Conservation (phyloP, 2,113 vertebrate genomes). For the Rallus limicola region DNA sequence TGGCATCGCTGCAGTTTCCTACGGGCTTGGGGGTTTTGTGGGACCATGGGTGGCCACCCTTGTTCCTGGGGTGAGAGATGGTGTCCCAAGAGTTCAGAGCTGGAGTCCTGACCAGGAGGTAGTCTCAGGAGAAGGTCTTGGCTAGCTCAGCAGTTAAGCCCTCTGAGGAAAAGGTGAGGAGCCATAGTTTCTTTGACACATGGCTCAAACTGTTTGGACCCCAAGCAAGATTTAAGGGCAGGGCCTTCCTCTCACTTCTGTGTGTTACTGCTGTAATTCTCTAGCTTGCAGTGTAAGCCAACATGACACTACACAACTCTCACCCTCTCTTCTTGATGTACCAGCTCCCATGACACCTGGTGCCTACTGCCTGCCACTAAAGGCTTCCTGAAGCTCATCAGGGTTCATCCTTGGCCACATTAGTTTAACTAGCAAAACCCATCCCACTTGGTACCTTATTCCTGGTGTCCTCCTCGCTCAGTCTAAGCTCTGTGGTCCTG, state of each 20-base stretch:
- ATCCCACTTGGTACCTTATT: not conserved
- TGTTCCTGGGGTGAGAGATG: not conserved
- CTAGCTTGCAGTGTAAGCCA: not conserved
- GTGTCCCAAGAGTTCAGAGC: not conserved
- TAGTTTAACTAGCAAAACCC: not conserved
- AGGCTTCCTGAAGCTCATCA: not conserved
- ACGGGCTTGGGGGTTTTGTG: not conserved
- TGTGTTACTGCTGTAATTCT: not conserved
- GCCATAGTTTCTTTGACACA: accelerated
- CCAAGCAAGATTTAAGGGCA: not conserved
- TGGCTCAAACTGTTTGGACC: not conserved
- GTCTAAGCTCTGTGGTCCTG: not conserved
- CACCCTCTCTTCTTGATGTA: not conserved
- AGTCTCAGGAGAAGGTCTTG: not conserved
- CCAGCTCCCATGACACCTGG: accelerated
- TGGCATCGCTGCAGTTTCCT: accelerated
- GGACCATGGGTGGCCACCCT: accelerated
- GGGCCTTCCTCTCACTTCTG: not conserved
- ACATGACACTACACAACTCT: accelerated
- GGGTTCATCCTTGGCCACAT: not conserved
- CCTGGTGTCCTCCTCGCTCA: not conserved
- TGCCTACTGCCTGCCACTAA: not conserved
- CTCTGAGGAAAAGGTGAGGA: too few species aligned
- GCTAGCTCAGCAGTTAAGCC: not conserved
- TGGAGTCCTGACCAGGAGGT: not conserved